phyloP scores from a whole-genome alignment of 1,140 invertebrate genomes.

The Argopecten irradians region DNA sequence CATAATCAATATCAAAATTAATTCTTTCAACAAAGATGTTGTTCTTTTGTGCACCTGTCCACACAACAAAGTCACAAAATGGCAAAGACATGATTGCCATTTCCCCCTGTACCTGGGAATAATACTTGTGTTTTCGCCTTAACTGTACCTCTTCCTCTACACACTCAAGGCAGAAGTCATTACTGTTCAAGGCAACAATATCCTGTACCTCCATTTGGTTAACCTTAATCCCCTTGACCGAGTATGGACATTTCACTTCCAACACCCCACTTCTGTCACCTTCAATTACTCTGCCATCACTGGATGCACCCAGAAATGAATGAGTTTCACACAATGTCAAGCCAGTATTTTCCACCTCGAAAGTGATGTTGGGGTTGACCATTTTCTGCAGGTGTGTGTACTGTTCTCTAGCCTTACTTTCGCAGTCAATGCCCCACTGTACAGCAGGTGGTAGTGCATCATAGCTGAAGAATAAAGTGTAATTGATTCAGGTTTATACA shows the following conservation, averaged over 20 bases:
- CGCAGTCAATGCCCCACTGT: slow-evolving; percentile 31
- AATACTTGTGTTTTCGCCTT: slow-evolving; percentile 29
- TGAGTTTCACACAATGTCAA: background rate
- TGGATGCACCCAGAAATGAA: slow-evolving; percentile 26
- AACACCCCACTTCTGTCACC: background rate
- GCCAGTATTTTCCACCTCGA: background rate
- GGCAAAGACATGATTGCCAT: slow-evolving; percentile 37
- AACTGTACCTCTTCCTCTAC: background rate
- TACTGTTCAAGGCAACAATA: background rate
- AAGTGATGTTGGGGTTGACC: background rate
- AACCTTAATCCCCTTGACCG: background rate
- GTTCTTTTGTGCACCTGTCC: slow-evolving; percentile 29
- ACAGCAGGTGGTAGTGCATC: slow-evolving; percentile 22
- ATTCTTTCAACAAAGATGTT: slow-evolving; percentile 38
- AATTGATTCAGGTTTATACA: background rate
- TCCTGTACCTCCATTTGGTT: slow-evolving; percentile 26
- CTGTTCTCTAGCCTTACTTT: background rate
- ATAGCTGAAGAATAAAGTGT: slow-evolving; percentile 22
- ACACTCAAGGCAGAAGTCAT: background rate
- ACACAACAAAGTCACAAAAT: slow-evolving; percentile 45
- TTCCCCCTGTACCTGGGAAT: slow-evolving; percentile 40
- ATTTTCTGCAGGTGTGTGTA: background rate
- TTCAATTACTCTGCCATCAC: slow-evolving; percentile 38
- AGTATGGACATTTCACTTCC: slow-evolving; percentile 43
- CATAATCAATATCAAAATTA: slow-evolving; percentile 30